phyloP scores from a whole-genome alignment of 2,888 invertebrate genomes.

The Esperia sulphurella region DNA sequence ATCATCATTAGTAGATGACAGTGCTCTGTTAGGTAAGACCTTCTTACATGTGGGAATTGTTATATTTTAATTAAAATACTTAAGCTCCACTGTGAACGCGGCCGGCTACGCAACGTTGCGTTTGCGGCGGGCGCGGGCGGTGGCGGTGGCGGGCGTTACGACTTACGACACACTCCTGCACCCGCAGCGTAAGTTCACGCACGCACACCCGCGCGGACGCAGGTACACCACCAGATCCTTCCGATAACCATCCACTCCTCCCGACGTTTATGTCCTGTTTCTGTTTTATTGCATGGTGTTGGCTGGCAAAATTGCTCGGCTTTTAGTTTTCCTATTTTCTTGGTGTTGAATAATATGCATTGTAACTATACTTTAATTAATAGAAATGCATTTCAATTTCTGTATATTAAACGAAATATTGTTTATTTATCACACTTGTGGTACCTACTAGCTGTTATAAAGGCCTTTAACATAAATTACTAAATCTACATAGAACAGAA shows the following conservation, averaged over 20 bases:
- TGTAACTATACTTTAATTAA: background rate
- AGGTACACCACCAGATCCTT: conserved; percentile 57
- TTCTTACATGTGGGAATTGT: too few relatives aligned
- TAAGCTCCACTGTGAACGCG: conserved; percentile 48
- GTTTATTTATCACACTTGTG: background rate
- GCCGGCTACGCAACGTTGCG: conserved; percentile 57
- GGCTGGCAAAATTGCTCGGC: background rate
- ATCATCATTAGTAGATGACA: too few relatives aligned
- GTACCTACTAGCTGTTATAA: background rate
- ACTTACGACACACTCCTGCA: conserved; percentile 69
- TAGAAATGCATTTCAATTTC: too few relatives aligned
- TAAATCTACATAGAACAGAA: background rate
- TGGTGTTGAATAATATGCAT: background rate
- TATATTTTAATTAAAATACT: too few relatives aligned
- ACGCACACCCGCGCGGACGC: conserved; percentile 26
- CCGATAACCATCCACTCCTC: conserved; percentile 32
- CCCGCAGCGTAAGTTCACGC: conserved; percentile 26
- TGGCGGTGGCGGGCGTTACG: too few relatives aligned
- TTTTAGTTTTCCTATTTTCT: background rate
- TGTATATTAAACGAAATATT: too few relatives aligned
- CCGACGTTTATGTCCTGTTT: conserved; percentile 18
- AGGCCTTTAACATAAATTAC: background rate
- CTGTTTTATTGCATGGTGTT: background rate
- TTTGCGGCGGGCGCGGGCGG: conserved; percentile 40
- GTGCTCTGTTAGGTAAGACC: too few relatives aligned